phyloP scores from a whole-genome alignment of 2,888 invertebrate species.

The Ornithoptera alexandrae region DNA sequence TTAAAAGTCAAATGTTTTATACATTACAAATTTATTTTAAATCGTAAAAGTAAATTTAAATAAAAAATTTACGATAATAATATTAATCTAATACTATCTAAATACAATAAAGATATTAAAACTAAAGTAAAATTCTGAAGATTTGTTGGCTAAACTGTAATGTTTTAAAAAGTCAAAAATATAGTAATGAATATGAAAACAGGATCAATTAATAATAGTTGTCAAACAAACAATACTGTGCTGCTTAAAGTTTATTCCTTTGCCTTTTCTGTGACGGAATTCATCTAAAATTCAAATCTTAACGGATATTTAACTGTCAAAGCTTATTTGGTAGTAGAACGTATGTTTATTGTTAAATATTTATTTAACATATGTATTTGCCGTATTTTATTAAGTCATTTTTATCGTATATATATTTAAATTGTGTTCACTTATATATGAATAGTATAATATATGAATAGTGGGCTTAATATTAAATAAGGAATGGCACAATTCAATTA shows the following conservation, averaged over 20 bases:
- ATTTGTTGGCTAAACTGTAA: too few relatives aligned
- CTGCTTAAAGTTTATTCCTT: background rate
- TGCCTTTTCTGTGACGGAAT: background rate
- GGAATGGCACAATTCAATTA: constrained; percentile 90
- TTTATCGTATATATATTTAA: background rate
- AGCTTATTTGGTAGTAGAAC: constrained; percentile 27
- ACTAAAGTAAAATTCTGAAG: too few relatives aligned
- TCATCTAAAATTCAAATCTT: constrained; percentile 33
- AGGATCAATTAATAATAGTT: background rate
- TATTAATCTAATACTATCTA: too few relatives aligned
- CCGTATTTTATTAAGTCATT: constrained; percentile 1
- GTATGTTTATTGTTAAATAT: constrained; percentile 15
- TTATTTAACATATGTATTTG: constrained; percentile 28
- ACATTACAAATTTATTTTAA: too few relatives aligned
- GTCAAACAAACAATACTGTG: background rate
- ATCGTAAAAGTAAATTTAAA: too few relatives aligned
- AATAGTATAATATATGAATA: background rate
- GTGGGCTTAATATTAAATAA: constrained; percentile 15
- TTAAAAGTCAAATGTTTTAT: too few relatives aligned
- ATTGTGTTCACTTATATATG: background rate
- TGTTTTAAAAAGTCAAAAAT: too few relatives aligned
- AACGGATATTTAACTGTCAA: constrained; percentile 40
- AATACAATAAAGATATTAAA: too few relatives aligned
- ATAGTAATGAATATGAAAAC: too few relatives aligned
- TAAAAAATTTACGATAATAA: too few relatives aligned